Base-by-base conservation (phyloP, 2,888 invertebrate genomes). In the Orchesellides sinensis region DNA sequence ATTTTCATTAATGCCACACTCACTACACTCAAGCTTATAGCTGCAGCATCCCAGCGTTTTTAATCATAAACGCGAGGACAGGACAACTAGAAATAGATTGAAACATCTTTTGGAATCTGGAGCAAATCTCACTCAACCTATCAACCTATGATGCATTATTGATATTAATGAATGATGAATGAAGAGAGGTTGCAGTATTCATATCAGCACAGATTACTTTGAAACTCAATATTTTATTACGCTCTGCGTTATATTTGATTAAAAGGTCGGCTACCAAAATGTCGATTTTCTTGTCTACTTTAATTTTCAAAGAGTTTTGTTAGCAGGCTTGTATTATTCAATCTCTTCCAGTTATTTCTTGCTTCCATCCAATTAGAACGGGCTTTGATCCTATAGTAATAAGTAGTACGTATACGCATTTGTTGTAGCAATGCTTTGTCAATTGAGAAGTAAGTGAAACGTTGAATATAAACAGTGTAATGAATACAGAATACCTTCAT, bases 121-220 rank as follows among this genome's bases (percentile, higher is more conserved):
- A 69, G 35, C 78, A 78, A 47, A 78, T 63, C 52, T 78, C 70
- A n/a, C 35, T 49, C 47, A 61, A 27, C 61, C 56, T n/a, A 40
- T 56, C 54, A 35, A 17, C 19, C n/a, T n/a, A n/a, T n/a, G n/a
- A n/a, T n/a, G n/a, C n/a, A 5, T 45, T 56, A 47, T 77, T 75
- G 77, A 68, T 63, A 77, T 77, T 77, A 77, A 77, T 77, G 49
- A 77, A 68, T 68, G 77, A 78, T 59, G 52, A 78, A 78, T 69
- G 69, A 61, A 66, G 56, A n/a, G n/a, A 68, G 68, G 23, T 52
- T 70, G 56, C 40, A 59, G 61, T 74, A n/a, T 29, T 29, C 35
- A 35, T 12, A 61, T 61, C 61, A 61, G n/a, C n/a, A 61, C 61
- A 61, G 35, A 61, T 61, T 61, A 35, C 32, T 61, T 29, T 61